Evolutionary conservation across 2,113 vertebrate species (phyloP).

Genomic region (Ivindomyrus marchei): DNA sequence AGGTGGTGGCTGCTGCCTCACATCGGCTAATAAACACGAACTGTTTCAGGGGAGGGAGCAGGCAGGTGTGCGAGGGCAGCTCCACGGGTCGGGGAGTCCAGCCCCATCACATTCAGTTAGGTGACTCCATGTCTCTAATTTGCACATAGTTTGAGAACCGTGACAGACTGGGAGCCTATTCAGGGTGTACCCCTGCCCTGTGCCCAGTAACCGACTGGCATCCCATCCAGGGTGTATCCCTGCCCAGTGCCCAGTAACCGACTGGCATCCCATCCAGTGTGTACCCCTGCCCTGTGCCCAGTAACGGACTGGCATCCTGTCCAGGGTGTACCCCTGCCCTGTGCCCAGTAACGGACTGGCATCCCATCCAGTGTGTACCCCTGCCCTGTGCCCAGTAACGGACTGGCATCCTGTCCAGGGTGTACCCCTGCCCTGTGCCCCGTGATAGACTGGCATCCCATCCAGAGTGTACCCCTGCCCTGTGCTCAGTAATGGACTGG

Average conservation of each 20-base stretch:
- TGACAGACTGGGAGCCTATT: neutral
- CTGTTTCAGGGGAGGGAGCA: neutral
- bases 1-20: neutral
- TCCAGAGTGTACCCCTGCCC: too few species aligned
- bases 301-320: too few species aligned
- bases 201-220: neutral
- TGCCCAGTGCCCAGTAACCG: too few species aligned
- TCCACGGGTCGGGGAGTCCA: neutral
- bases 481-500: too few species aligned
- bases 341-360: too few species aligned
- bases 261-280: too few species aligned
- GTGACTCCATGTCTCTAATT: neutral
- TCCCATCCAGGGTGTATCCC: neutral
- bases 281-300: too few species aligned
- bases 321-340: neutral
- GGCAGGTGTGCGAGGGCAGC: neutral
- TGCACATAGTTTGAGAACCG: neutral
- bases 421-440: neutral
- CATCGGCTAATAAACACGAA: neutral
- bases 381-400: neutral
- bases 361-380: neutral
- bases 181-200: too few species aligned
- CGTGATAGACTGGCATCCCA: too few species aligned
- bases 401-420: neutral
- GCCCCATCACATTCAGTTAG: neutral